A percentile compares a stretch with the other conserved stretches of the same genome.
These are phyloP conservation scores for Mixornis gularis DNA, from an alignment of 2,113 vertebrate genomes.

Conservation along the genomic window DNA sequence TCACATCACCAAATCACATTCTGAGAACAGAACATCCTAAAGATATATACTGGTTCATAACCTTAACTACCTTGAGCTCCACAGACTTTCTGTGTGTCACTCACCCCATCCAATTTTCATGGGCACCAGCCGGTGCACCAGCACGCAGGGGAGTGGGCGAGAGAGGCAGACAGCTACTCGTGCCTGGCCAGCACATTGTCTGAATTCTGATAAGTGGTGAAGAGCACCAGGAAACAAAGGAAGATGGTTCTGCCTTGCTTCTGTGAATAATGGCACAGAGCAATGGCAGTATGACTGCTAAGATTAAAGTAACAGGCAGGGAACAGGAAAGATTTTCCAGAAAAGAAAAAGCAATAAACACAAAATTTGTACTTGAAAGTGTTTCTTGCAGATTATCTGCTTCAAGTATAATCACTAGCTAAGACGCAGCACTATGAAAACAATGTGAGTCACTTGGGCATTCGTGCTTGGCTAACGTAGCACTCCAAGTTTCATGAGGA, in stretches of 20 bases:
- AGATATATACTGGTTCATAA: not conserved
- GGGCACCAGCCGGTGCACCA: not conserved
- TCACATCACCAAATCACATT: not conserved
- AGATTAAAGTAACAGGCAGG: not conserved
- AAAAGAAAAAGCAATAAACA: not conserved
- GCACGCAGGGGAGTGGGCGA: not conserved
- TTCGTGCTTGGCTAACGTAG: not conserved
- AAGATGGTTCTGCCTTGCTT: not conserved
- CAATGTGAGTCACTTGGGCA: not conserved
- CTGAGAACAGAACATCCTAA: not conserved
- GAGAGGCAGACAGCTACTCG: not conserved
- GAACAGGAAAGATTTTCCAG: not conserved
- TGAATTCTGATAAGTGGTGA: not conserved
- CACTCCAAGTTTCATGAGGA: not conserved
- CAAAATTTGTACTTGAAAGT: not conserved
- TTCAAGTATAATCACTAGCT: not conserved
- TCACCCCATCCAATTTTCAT: not conserved
- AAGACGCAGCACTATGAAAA: not conserved
- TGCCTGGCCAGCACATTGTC: not conserved
- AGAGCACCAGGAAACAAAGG: not conserved
- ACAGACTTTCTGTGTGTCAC: fast-evolving
- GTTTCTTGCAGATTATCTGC: not conserved
- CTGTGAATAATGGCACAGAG: not conserved
- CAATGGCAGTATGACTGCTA: fast-evolving
- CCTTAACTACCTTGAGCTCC: not conserved